These are phyloP conservation scores for Conopomorpha cramerella DNA, from an alignment of 1,140 invertebrate species.

Conservation along the genomic window DNA sequence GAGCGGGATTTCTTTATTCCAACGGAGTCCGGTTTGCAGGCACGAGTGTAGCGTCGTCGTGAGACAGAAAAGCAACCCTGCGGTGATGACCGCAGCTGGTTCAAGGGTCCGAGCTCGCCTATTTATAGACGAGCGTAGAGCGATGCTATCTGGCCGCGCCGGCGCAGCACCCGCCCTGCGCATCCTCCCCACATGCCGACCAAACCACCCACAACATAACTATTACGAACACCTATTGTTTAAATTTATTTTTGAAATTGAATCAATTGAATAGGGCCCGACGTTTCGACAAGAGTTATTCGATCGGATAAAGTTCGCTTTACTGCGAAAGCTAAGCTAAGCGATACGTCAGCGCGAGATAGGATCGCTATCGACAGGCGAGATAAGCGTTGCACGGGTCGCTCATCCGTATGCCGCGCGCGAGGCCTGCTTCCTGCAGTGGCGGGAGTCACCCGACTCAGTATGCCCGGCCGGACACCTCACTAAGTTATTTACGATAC, in stretches of 20 bases:
- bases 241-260: slow-evolving; percentile 24
- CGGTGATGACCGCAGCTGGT: slow-evolving; percentile 21
- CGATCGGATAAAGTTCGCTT: not conserved
- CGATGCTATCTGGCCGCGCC: slow-evolving; percentile 45
- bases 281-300: no score
- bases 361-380: slow-evolving; percentile 10
- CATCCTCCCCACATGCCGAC: slow-evolving; percentile 44
- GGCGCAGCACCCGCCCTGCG: slow-evolving; percentile 40
- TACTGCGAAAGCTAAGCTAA: not conserved
- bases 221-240: slow-evolving; percentile 12
- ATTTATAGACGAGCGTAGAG: slow-evolving; percentile 52
- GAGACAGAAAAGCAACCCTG: not conserved
- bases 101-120: slow-evolving; percentile 46
- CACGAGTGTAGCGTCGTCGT: slow-evolving; percentile 14
- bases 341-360: slow-evolving; percentile 1
- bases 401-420: slow-evolving; percentile 47
- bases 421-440: slow-evolving; percentile 4
- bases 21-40: slow-evolving; percentile 23
- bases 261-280: not conserved
- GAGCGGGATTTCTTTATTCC: no score
- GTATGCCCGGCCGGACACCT: slow-evolving; percentile 43
- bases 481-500: slow-evolving; percentile 50
- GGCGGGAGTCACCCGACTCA: slow-evolving; percentile 41
- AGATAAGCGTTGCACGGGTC: slow-evolving; percentile 25
- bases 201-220: slow-evolving; percentile 43